Conservation (phyloP, 1,140 invertebrate genomes). For the Bombyx mandarina region DNA sequence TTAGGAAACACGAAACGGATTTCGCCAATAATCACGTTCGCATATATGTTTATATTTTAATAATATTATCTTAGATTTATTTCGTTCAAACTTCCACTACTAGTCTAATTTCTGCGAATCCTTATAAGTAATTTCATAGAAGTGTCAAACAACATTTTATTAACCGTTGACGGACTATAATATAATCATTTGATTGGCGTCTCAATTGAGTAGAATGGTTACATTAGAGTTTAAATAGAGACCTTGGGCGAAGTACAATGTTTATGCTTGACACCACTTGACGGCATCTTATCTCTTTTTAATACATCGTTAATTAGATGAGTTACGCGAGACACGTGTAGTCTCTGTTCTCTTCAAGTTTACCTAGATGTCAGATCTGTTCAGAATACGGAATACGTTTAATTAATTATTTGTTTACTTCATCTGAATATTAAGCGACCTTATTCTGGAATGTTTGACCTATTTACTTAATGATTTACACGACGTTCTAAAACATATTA, state of each 20-base stretch:
- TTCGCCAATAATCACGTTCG: neutral
- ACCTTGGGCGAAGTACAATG: neutral
- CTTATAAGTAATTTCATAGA: too few species aligned
- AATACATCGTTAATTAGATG: conserved; percentile 13
- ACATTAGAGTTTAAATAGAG: neutral
- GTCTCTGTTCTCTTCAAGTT: neutral
- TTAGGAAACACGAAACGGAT: too few species aligned
- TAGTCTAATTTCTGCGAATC: too few species aligned
- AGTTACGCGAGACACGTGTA: conserved; percentile 7
- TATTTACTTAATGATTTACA: conserved; percentile 7
- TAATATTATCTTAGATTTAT: neutral
- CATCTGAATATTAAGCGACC: neutral
- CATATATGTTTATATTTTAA: neutral
- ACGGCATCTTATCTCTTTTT: neutral
- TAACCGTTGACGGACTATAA: neutral
- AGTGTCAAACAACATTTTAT: too few species aligned
- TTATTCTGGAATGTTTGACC: conserved; percentile 1
- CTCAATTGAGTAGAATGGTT: too few species aligned
- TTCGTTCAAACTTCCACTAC: neutral
- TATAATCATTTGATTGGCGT: neutral
- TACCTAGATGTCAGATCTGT: conserved; percentile 5
- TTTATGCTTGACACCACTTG: too few species aligned
- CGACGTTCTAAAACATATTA: neutral
- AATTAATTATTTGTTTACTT: conserved; percentile 11
- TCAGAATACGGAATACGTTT: conserved; percentile 2